Percentiles rank a stretch among this genome's conserved stretches.
phyloP scores from a whole-genome alignment of 2,797 vertebrate genomes.

The Holocentrus rufus region DNA sequence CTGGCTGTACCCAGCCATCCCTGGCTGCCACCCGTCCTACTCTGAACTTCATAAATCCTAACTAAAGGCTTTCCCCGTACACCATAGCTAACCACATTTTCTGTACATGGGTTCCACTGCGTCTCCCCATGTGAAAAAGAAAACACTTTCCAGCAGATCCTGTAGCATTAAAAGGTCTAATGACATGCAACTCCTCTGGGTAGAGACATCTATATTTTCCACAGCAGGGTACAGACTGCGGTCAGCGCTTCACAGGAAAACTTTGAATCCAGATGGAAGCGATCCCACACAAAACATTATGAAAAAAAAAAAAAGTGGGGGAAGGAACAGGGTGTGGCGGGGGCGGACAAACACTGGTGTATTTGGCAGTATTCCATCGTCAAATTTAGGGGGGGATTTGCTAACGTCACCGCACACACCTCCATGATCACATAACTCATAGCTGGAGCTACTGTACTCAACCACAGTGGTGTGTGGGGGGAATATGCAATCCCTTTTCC shows the following conservation, averaged over 20 bases:
- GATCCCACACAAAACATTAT: constrained; percentile 66
- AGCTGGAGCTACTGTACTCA: constrained; percentile 9
- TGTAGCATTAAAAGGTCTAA: constrained; percentile 52
- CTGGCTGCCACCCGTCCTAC: constrained; percentile 6
- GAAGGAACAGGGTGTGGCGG: neutral
- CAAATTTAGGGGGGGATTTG: constrained; percentile 45
- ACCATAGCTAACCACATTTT: constrained; percentile 29
- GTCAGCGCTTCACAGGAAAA: constrained; percentile 70
- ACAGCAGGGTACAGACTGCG: constrained; percentile 65
- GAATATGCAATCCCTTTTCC: constrained; percentile 2
- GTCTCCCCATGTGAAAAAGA: constrained; percentile 54
- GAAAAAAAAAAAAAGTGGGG: constrained; percentile 55
- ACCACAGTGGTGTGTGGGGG: constrained; percentile 13
- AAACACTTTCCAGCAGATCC: constrained; percentile 46
- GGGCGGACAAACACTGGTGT: constrained; percentile 57
- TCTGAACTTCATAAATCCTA: constrained; percentile 35
- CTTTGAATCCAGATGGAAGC: constrained; percentile 73
- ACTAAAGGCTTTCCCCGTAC: constrained; percentile 15
- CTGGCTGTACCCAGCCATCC: constrained; percentile 14
- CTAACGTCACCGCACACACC: constrained; percentile 42
- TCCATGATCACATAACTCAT: constrained; percentile 37
- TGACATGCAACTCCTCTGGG: constrained; percentile 64
- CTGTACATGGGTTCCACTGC: constrained; percentile 37
- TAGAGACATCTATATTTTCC: constrained; percentile 68
- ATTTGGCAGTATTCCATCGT: constrained; percentile 63